Percentiles rank a stretch among this genome's conserved stretches.
Conservation (phyloP, 2,113 vertebrate species). For the Ptilorrhoa leucosticta region DNA sequence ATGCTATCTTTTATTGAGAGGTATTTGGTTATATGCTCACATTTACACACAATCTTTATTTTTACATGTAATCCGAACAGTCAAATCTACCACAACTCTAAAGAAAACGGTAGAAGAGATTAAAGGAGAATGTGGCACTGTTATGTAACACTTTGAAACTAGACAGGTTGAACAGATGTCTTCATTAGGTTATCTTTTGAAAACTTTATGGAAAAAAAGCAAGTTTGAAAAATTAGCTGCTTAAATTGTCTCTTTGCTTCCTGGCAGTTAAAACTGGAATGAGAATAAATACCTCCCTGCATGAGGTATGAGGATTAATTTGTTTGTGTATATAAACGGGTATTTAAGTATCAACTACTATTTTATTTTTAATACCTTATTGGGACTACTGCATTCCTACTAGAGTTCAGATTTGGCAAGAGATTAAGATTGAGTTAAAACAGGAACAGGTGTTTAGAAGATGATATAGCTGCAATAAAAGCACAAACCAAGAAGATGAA, state of each 20-base stretch:
- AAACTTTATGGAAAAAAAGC: constrained; percentile 4
- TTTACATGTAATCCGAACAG: neutral
- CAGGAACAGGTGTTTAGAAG: constrained; percentile 34
- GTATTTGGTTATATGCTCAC: neutral
- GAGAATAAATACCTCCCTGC: constrained; percentile 45
- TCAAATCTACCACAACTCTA: neutral
- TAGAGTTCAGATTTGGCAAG: constrained; percentile 16
- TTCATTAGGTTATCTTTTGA: neutral
- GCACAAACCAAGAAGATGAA: neutral
- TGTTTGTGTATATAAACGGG: constrained; percentile 49
- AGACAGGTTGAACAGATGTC: neutral
- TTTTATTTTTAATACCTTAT: constrained; percentile 50
- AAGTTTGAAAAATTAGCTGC: constrained; percentile 20
- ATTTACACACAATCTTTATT: neutral
- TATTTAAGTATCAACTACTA: constrained; percentile 33
- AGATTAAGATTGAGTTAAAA: constrained; percentile 22
- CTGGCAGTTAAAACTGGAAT: constrained; percentile 43
- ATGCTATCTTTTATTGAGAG: neutral
- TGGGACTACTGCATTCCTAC: constrained; percentile 16
- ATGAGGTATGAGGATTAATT: constrained; percentile 41
- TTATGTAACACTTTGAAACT: neutral
- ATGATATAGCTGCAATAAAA: constrained; percentile 13
- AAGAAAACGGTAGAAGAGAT: neutral
- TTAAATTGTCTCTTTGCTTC: constrained; percentile 43
- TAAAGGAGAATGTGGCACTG: neutral